A percentile compares a stretch with the other conserved stretches of the same genome.
Conservation (phyloP, 2,113 vertebrate species). For the Micronisus gabar region DNA sequence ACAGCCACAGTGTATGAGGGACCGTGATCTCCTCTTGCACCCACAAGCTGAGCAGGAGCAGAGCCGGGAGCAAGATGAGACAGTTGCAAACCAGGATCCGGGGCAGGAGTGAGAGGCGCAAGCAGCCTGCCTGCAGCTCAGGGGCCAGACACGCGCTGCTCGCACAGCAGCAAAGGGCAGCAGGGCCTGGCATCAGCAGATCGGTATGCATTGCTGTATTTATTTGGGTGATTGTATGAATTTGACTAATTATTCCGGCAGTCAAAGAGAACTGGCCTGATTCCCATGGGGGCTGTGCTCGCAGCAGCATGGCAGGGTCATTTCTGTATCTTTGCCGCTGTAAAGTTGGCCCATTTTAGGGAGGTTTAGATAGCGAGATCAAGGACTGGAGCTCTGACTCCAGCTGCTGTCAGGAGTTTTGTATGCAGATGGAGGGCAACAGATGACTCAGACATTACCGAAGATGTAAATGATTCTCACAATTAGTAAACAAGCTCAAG, state of each 20-base stretch:
- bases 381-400: background rate
- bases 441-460: background rate
- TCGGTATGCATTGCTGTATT: background rate
- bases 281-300: background rate
- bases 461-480: constrained; percentile 19
- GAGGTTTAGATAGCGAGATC: background rate
- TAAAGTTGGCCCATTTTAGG: constrained; percentile 20
- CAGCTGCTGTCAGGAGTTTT: constrained; percentile 6
- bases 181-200: constrained; percentile 4
- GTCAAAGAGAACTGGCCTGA: background rate
- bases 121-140: background rate
- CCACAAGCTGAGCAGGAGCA: fast-evolving
- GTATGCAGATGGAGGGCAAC: constrained; percentile 27
- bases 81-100: background rate
- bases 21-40: fast-evolving
- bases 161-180: background rate
- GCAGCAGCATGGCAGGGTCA: background rate
- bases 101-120: background rate
- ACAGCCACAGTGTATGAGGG: background rate
- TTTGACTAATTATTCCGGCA: constrained; percentile 15
- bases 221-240: background rate
- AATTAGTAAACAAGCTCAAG: constrained; percentile 23
- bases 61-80: fast-evolving
- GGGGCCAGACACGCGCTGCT: background rate
- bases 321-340: background rate